Conservation (phyloP, 2,797 vertebrate species). For the Adelosebastes latens region DNA sequence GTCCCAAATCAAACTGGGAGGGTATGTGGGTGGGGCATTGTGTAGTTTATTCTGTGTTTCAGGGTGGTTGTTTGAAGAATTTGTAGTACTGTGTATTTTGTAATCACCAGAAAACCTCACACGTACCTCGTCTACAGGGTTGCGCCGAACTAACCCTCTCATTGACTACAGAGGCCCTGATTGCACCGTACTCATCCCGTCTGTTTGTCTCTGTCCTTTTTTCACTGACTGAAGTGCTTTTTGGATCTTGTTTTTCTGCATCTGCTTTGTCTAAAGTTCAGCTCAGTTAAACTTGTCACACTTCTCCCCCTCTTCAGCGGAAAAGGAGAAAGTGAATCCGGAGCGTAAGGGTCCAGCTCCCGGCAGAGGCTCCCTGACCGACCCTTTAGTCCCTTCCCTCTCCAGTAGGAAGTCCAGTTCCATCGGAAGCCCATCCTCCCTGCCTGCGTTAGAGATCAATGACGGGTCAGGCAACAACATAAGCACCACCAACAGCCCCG, state of each 20-base stretch:
- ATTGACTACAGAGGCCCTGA: slow-evolving; percentile 51
- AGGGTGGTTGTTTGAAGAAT: slow-evolving; percentile 21
- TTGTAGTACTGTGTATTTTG: slow-evolving; percentile 19
- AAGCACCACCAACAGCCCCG: slow-evolving; percentile 60
- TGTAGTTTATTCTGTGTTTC: slow-evolving; percentile 29
- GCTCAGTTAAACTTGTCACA: not conserved
- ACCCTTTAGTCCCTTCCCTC: slow-evolving; percentile 12
- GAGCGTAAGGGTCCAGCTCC: slow-evolving; percentile 59
- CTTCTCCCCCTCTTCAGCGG: slow-evolving; percentile 50
- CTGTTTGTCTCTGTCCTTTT: slow-evolving; percentile 19
- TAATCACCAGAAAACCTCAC: slow-evolving; percentile 18
- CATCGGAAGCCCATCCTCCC: not conserved
- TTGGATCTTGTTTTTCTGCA: slow-evolving; percentile 1
- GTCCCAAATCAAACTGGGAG: slow-evolving; percentile 65
- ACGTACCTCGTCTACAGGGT: slow-evolving; percentile 12
- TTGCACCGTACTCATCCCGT: slow-evolving; percentile 47
- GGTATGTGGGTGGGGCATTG: slow-evolving; percentile 30
- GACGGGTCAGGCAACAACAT: slow-evolving; percentile 61
- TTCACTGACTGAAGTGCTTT: slow-evolving; percentile 23
- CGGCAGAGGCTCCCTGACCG: slow-evolving; percentile 41
- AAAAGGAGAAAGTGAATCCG: slow-evolving; percentile 65
- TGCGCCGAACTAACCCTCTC: slow-evolving; percentile 59
- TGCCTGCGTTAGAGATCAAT: slow-evolving; percentile 46
- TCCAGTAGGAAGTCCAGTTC: slow-evolving; percentile 56
- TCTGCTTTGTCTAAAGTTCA: not conserved